phyloP scores from a whole-genome alignment of 2,888 invertebrate genomes.

The Macaria notata region DNA sequence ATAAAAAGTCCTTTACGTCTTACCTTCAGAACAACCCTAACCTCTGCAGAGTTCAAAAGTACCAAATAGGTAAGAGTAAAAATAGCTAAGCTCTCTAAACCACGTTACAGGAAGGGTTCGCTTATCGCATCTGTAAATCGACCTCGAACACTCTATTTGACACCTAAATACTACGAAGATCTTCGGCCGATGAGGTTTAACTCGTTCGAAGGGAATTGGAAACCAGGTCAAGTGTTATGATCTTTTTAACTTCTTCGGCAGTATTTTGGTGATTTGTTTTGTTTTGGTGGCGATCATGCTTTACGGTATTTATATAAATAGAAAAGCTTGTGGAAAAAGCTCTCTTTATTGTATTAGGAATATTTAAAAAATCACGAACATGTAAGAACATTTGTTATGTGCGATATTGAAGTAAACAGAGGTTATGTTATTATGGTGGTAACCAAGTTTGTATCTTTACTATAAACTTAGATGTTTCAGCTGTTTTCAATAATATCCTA shows the following conservation, averaged over 20 bases:
- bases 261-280: not conserved
- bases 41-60: not conserved
- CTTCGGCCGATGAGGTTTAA: slow-evolving; percentile 43
- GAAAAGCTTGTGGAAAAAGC: too few relatives aligned
- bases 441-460: too few relatives aligned
- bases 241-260: slow-evolving; percentile 7
- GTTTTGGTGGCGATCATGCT: too few relatives aligned
- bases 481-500: too few relatives aligned
- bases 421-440: not conserved
- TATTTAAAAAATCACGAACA: not conserved
- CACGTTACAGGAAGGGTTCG: slow-evolving; percentile 41
- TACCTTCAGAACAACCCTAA: too few relatives aligned
- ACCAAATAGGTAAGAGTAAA: slow-evolving; percentile 29
- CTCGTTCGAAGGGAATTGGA: slow-evolving; percentile 12
- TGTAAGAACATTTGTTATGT: not conserved
- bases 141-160: slow-evolving; percentile 65
- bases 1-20: too few relatives aligned
- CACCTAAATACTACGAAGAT: slow-evolving; percentile 65
- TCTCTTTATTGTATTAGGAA: too few relatives aligned
- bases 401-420: not conserved
- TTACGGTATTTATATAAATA: too few relatives aligned
- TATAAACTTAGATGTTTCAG: too few relatives aligned
- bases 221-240: slow-evolving; percentile 5
- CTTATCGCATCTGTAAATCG: slow-evolving; percentile 61
- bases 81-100: slow-evolving; percentile 44